Conservation (phyloP, 2,888 invertebrate species). For the Heliothis peltigera region DNA sequence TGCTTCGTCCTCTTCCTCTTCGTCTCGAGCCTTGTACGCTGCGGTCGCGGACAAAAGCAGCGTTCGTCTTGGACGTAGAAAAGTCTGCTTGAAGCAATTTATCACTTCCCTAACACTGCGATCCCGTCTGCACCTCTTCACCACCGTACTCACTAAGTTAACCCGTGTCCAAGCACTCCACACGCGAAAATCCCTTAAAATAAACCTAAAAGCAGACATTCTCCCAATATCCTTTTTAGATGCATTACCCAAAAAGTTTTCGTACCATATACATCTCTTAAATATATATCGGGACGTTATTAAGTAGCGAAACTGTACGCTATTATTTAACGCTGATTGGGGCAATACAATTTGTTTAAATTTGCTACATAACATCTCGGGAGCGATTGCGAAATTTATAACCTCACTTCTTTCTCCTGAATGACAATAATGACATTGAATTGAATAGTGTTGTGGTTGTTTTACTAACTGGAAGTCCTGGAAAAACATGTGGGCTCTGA, state of each 20-base stretch:
- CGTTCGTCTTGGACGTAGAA: constrained; percentile 77
- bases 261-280: constrained; percentile 69
- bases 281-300: constrained; percentile 64
- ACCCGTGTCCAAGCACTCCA: constrained; percentile 81
- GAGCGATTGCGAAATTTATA: constrained; percentile 78
- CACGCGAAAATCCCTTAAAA: constrained; percentile 79
- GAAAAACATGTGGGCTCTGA: constrained; percentile 6
- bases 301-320: constrained; percentile 64
- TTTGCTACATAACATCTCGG: constrained; percentile 79
- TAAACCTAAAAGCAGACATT: constrained; percentile 76
- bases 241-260: constrained; percentile 61
- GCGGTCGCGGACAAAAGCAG: constrained; percentile 82
- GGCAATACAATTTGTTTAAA: constrained; percentile 71
- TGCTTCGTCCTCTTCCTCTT: constrained; percentile 60
- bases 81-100: constrained; percentile 78
- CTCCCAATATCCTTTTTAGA: constrained; percentile 59
- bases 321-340: constrained; percentile 63
- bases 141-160: constrained; percentile 75
- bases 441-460: constrained; percentile 34
- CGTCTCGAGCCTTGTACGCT: constrained; percentile 73
- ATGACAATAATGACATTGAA: constrained; percentile 27
- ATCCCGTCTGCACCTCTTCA: constrained; percentile 78
- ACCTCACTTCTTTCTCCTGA: constrained; percentile 67
- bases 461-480: neutral
- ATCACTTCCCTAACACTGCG: constrained; percentile 80